Evolutionary conservation across 2,797 vertebrate species (phyloP), one percentile per base, ranked within the genome.

Genomic region (Pithecia hirsuta): DNA sequence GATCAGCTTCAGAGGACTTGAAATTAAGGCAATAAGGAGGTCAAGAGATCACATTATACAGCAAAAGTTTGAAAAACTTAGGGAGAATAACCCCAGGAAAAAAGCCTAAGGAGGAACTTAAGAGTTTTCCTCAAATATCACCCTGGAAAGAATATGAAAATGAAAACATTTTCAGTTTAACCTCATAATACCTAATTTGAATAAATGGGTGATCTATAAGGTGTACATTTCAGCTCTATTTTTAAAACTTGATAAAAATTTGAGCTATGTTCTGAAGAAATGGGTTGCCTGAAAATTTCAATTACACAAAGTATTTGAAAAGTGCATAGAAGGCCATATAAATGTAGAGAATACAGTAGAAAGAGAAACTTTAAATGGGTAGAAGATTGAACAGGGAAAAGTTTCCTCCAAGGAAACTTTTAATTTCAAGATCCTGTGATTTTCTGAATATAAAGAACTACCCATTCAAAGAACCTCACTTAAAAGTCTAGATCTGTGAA

Each of bases 231-330:
- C 80, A 30, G 33, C 30, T 85, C 33, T 39, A 22, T 44, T 93
- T 94, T 91, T 80, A 84, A 94, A 94, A 57, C 17, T 41, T 90
- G 33, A 48, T 76, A 90, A 95, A 91, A 96, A 89, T 72, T 33
- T 80, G 61, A 93, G 19, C 46, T 84, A 20, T 46, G 64, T 46
- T 79, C 1, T 22, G 70, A 95, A 88, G 13, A 96, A 97, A 75
- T 2, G 2, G 33, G 19, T 12, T 76, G 19, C n/a, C 7, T 81
- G 91, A 86, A 91, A 93, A 59, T 83, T 80, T 8, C 57, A 86
- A 81, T 59, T 91, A 93, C 17, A 75, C 12, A 75, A 50, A 86
- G 39, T 91, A 94, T 55, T 96, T 15, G 78, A 88, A 91, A 89
- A 76, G 8, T 84, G 95, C 84, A 95, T 26, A 78, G 5, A 91